These are phyloP conservation scores for Etheostoma spectabile DNA, from an alignment of 2,113 vertebrate species.

Conservation along the genomic window DNA sequence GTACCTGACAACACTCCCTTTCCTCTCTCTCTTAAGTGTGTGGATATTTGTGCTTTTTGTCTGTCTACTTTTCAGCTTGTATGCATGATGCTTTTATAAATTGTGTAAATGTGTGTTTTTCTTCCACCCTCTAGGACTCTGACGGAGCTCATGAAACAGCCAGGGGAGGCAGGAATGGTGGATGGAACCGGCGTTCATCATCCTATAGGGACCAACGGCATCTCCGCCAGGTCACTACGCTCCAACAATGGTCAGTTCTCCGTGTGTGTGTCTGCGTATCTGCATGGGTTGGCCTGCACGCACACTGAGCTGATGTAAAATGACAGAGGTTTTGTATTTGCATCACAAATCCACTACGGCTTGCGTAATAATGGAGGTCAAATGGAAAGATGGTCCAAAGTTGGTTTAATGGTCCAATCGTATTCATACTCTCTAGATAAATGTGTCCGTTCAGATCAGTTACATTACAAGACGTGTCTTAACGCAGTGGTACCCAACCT, in stretches of 20 bases:
- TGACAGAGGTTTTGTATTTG: conserved; percentile 2
- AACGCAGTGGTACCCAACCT: neutral
- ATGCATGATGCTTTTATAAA: neutral
- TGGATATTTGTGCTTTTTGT: neutral
- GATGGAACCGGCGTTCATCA: conserved; percentile 82
- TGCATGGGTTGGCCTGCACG: conserved; percentile 1
- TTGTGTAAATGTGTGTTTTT: conserved; percentile 19
- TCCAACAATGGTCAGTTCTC: conserved; percentile 81
- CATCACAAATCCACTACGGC: neutral
- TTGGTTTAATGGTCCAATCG: too few relatives aligned
- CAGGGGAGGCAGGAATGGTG: conserved; percentile 75
- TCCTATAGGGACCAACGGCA: conserved; percentile 83
- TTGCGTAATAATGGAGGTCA: neutral
- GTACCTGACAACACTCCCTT: neutral
- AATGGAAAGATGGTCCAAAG: neutral
- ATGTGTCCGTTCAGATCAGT: neutral
- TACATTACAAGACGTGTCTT: neutral
- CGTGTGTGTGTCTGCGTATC: neutral
- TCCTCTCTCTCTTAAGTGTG: neutral
- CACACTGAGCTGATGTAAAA: conserved; percentile 6
- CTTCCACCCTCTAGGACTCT: conserved; percentile 73
- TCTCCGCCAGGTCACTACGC: conserved; percentile 79
- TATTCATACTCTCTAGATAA: neutral
- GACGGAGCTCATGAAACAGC: conserved; percentile 85
- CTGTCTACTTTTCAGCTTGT: neutral